Percentiles rank a stretch among this genome's conserved stretches.
phyloP scores from a whole-genome alignment of 2,888 invertebrate species.

The Tupiocoris notatus region DNA sequence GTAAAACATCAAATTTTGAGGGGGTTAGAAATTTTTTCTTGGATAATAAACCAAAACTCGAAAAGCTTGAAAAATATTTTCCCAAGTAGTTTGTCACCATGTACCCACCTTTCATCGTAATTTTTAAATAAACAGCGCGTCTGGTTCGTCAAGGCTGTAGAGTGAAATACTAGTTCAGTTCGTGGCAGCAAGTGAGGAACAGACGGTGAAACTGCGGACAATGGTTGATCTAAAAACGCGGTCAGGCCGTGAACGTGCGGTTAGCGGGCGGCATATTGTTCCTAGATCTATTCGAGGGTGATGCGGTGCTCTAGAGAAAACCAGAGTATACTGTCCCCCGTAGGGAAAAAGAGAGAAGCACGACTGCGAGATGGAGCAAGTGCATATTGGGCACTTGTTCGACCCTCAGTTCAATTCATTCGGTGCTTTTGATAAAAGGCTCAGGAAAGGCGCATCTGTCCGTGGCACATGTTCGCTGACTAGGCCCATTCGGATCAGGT shows the following conservation, averaged over 20 bases:
- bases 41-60: too few species aligned
- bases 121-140: too few species aligned
- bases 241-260: constrained; percentile 35
- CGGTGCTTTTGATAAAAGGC: constrained; percentile 33
- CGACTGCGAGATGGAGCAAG: constrained; percentile 11
- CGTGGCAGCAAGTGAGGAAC: not conserved
- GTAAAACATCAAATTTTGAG: too few species aligned
- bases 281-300: not conserved
- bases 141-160: too few species aligned
- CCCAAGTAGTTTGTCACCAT: too few species aligned
- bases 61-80: too few species aligned
- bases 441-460: constrained; percentile 34
- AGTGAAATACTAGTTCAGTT: too few species aligned
- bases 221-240: not conserved
- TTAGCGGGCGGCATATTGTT: constrained; percentile 33
- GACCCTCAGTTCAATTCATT: not conserved
- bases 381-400: constrained; percentile 31
- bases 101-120: too few species aligned
- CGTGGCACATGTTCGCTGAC: constrained; percentile 42
- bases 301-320: not conserved
- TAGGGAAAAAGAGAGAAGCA: not conserved
- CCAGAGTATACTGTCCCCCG: not conserved
- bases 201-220: not conserved
- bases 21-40: too few species aligned
- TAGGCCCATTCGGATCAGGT: constrained; percentile 19